Evolutionary conservation across 2,888 invertebrate species (phyloP), one percentile per base, ranked within the genome.

Genomic region (Physocephala rufipes): DNA sequence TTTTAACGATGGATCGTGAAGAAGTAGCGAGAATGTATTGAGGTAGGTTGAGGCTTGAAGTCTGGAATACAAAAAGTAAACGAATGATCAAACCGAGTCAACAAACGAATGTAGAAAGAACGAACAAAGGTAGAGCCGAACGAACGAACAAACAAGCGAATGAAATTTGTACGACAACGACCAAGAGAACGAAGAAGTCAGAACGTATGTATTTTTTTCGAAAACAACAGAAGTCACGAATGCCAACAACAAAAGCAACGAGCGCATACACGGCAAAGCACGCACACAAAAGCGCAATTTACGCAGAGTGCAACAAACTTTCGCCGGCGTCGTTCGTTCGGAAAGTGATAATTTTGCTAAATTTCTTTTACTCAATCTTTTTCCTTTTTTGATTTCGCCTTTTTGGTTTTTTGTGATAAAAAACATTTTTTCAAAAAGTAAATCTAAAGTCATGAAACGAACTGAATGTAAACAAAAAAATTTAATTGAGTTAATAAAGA

Each of bases 261-360:
- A 53, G 15, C 5, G 9, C 36, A 36, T 36, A 9, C 58, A 24
- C 15, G 24, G 26, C n/a, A 43, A 62, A 21, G 28, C 26, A 58
- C 26, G 58, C 26, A 30, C 66, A 59, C 24, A 49, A 26, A 55
- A 12, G 47, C 43, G 43, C 51, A 67, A 55, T 53, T 63, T 26
- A 51, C 36, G 43, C 24, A 53, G 71, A 72, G 72, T 69, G 72
- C 72, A 72, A 72, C 72, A 72, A 72, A 72, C 72, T 72, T 66
- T 69, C 43, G 30, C 19, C 58, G 21, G 51, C 47, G 49, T 36
- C 16, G 55, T 12, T 36, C 26, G 55, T 30, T 19, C n/a, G 19
- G 49, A 45, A 55, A 58, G 70, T 59, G 70, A 70, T 70, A 70
- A 70, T 64, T 70, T 70, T 36, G 59, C 59, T 59, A 5, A 59